A percentile compares a stretch with the other conserved stretches of the same genome.
Evolutionary conservation across 2,113 vertebrate genomes (phyloP).

Genomic region (Lontra canadensis): DNA sequence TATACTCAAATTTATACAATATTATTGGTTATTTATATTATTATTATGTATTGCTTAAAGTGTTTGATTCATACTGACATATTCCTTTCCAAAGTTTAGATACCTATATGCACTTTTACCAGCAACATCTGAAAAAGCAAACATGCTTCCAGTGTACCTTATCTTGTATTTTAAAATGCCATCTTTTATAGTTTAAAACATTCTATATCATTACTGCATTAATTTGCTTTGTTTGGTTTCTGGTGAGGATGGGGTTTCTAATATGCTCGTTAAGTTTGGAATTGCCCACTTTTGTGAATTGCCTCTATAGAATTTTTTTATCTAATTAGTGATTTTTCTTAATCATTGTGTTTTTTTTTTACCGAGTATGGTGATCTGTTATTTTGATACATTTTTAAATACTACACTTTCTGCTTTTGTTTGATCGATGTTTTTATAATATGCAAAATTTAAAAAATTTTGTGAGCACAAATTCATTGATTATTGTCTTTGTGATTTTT

Average conservation of each 20-base stretch:
- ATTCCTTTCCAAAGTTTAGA: not conserved
- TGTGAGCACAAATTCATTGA: not conserved
- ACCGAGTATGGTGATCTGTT: not conserved
- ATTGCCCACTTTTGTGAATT: not conserved
- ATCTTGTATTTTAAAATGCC: not conserved
- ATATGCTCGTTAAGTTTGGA: not conserved
- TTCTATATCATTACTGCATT: not conserved
- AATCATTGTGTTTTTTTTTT: not conserved
- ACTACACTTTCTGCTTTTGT: not conserved
- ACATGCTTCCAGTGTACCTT: not conserved
- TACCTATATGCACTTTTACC: not conserved
- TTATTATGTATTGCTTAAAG: not conserved
- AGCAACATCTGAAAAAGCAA: not conserved
- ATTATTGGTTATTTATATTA: not conserved
- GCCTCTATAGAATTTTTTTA: not conserved
- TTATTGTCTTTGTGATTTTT: constrained; percentile 3
- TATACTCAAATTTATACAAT: not conserved
- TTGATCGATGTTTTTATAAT: not conserved
- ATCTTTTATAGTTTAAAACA: not conserved
- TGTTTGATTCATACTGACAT: not conserved
- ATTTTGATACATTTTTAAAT: constrained; percentile 7
- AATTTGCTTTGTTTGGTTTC: not conserved
- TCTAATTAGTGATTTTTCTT: constrained; percentile 9
- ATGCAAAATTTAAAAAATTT: not conserved
- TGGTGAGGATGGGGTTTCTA: not conserved